These are phyloP conservation scores for Urophycis tenuis DNA, from an alignment of 2,797 vertebrate species.

Conservation along the genomic window DNA sequence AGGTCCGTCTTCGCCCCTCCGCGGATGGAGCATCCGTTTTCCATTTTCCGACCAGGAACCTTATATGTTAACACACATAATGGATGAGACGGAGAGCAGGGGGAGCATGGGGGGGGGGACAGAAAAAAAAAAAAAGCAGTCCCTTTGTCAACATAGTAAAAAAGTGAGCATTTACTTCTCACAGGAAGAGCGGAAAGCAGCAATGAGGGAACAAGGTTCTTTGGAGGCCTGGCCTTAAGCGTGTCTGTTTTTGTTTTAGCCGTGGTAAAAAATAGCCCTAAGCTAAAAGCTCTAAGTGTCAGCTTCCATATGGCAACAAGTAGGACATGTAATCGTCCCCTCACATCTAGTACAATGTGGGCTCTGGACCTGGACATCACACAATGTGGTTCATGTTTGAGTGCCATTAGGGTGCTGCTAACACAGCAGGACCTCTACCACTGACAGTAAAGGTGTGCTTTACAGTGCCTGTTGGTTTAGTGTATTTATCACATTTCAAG, in stretches of 20 bases:
- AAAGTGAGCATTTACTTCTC: slow-evolving; percentile 25
- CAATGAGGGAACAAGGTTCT: slow-evolving; percentile 39
- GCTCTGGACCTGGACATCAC: slow-evolving; percentile 28
- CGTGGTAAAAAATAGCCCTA: slow-evolving; percentile 25
- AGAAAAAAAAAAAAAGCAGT: not conserved
- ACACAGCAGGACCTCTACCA: slow-evolving; percentile 36
- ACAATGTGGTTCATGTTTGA: slow-evolving; percentile 60
- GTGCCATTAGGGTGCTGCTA: slow-evolving; percentile 53
- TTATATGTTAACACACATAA: slow-evolving; percentile 55
- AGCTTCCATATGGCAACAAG: slow-evolving; percentile 39
- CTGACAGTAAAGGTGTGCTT: slow-evolving; percentile 47
- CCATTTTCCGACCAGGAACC: slow-evolving; percentile 52
- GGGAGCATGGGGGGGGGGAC: slow-evolving; percentile 18
- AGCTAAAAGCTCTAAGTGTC: slow-evolving; percentile 24
- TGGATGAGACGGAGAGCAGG: slow-evolving; percentile 37
- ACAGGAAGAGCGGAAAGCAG: slow-evolving; percentile 31
- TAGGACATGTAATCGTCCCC: slow-evolving; percentile 40
- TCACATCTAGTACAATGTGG: slow-evolving; percentile 37
- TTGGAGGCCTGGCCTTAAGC: slow-evolving; percentile 30
- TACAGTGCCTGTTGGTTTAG: slow-evolving; percentile 32
- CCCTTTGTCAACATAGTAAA: slow-evolving; percentile 23
- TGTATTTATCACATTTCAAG: slow-evolving; percentile 56
- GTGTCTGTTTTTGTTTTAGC: slow-evolving; percentile 53
- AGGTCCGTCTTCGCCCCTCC: slow-evolving; percentile 53
- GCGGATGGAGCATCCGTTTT: slow-evolving; percentile 60